A percentile compares a stretch with the other conserved stretches of the same genome.
These are phyloP conservation scores for Chloroclystis v-ata DNA, from an alignment of 2,888 invertebrate species.

Conservation along the genomic window DNA sequence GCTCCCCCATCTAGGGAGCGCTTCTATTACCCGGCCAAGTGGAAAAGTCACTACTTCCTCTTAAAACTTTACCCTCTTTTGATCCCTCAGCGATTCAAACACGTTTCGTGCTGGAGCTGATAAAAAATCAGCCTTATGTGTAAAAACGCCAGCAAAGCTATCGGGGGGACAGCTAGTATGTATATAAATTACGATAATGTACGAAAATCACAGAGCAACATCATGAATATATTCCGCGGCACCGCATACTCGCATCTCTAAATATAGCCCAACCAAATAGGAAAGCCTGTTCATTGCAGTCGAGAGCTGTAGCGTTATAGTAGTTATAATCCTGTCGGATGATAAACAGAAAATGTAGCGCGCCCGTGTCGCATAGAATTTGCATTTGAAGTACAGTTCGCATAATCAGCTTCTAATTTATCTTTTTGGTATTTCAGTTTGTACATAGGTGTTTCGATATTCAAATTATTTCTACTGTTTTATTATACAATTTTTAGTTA, in stretches of 20 bases:
- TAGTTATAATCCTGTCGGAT: conserved; percentile 32
- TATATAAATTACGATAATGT: too few species aligned
- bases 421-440: conserved; percentile 35
- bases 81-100: background rate
- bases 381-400: conserved; percentile 47
- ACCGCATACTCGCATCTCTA: background rate
- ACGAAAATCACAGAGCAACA: background rate
- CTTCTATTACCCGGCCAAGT: background rate
- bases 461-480: too few species aligned
- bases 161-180: too few species aligned
- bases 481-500: too few species aligned
- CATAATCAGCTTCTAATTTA: conserved; percentile 51
- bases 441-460: too few species aligned
- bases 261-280: background rate
- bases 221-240: background rate
- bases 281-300: background rate
- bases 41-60: background rate
- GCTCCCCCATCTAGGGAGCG: background rate
- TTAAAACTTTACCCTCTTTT: background rate
- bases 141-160: too few species aligned
- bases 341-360: conserved; percentile 36
- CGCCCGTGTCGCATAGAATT: conserved; percentile 47
- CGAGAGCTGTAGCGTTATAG: background rate
- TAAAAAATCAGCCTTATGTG: too few species aligned
- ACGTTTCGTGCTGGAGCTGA: too few species aligned